Base-by-base conservation (phyloP, 1,140 invertebrate genomes). In the Bombus polaris region DNA sequence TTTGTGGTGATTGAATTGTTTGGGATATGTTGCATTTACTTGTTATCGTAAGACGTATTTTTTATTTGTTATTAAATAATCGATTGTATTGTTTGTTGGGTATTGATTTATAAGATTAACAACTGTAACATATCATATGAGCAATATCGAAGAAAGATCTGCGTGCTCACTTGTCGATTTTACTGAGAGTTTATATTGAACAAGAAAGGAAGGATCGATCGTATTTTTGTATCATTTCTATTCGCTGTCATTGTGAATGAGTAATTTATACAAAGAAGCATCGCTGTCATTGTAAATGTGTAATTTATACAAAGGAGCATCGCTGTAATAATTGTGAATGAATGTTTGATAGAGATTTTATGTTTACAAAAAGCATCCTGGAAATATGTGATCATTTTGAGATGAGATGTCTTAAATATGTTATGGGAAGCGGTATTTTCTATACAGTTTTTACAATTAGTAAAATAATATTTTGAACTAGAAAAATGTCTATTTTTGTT, bases 181-280 rank as follows among this genome's bases (percentile, higher is more conserved):
- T 18, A 13, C 25, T 22, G 6, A 44, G 10, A 28, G 18, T 74
- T 12, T 9, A 44, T 10, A 28, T 73, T 22, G 8, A 22, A 32
- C 8, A 59, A 39, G 32, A 18, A n/a, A 44, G 10, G 28, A 3
- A n/a, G 0, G 47, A 53, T 53, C 47, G 37, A 28, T 28, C 4
- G 9, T 83, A 68, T 77, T 77, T 83, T 83, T 68, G 35, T 70
- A 83, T 37, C 22, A 76, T 66, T 22, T 70, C 57, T 57, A n/a
- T n/a, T 35, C 39, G 44, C 1, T 77, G 28, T 44, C 3, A 28
- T 47, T 71, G 32, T 32, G 32, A 32, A 32, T 32, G 32, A 32
- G 32, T 32, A 32, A 32, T 32, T 32, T 32, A 32, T 32, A 32
- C 32, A 32, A 32, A 32, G 32, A 32, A 32, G 32, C 32, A 32